A percentile compares a stretch with the other conserved stretches of the same genome.
Conservation (phyloP, 2,113 vertebrate genomes). For the Pungitius pungitius region DNA sequence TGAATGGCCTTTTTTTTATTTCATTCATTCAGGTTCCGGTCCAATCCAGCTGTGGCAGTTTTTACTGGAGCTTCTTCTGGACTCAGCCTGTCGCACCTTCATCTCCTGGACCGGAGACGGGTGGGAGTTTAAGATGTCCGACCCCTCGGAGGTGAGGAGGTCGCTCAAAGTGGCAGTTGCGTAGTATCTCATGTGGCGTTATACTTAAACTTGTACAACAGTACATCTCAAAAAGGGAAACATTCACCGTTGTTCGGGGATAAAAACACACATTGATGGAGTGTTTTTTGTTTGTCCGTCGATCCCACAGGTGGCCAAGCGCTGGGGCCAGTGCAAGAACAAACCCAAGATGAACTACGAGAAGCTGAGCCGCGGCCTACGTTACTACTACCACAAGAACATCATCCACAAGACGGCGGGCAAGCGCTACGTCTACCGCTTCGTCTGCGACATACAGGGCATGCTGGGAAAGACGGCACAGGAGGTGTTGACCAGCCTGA, state of each 20-base stretch:
- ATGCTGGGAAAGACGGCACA: conserved; percentile 82
- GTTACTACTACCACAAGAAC: conserved; percentile 91
- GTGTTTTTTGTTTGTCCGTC: not conserved
- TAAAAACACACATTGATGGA: not conserved
- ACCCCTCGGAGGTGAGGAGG: conserved; percentile 82
- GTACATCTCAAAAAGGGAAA: not conserved
- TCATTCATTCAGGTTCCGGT: conserved; percentile 74
- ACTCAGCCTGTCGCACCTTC: conserved; percentile 81
- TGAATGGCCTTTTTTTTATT: not conserved
- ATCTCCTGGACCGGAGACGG: conserved; percentile 87
- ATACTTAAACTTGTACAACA: not conserved
- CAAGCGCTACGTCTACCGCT: conserved; percentile 88
- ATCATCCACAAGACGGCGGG: conserved; percentile 89
- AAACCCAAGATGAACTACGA: conserved; percentile 91
- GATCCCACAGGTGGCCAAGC: conserved; percentile 81
- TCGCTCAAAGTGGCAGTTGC: not conserved
- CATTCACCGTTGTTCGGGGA: not conserved
- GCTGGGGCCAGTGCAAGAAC: conserved; percentile 89
- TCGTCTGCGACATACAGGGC: conserved; percentile 84
- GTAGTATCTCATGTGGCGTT: no score
- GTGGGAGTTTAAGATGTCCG: conserved; percentile 88
- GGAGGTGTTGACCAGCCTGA: conserved; percentile 79
- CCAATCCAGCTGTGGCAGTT: conserved; percentile 88
- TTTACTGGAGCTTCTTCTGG: conserved; percentile 83
- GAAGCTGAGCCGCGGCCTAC: conserved; percentile 87